Evolutionary conservation across 2,113 vertebrate species (phyloP), one percentile per base, ranked within the genome.

Genomic region (Nibea coibor): DNA sequence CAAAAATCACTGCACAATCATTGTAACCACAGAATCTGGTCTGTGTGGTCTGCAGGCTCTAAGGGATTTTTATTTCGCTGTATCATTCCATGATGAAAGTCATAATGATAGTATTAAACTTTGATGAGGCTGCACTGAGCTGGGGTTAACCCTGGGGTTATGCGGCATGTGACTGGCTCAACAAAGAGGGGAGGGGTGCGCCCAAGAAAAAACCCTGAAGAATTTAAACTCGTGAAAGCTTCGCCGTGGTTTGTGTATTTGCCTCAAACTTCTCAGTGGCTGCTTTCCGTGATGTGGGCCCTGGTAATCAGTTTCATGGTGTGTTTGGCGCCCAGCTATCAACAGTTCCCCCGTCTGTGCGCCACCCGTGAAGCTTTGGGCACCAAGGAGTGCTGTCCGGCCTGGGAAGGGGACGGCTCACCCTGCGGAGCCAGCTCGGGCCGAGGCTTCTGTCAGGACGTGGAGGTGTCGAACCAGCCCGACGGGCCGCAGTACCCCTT

Each of bases 401-500:
- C 48, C 1, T 94, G 92, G 93, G 90, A 84, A 0, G 91, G 91
- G 7, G 93, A 94, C 45, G 86, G 88, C 22, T 92, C 93, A 14
- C 43, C 89, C 45, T 94, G 93, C 45, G 92, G 93, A 20, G 93
- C 94, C 78, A 91, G 88, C 45, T 97, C 96, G 0, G 90, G 95
- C 1, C 93, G 98, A 75, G 98, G 98, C 0, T 95, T 85, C 58
- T 99, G 98, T 39, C 90, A 92, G 81, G 91, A 96, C 0, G 91
- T 97, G 8, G 63, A 87, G 43, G 90, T 97, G 2, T 91, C 96
- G 5, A 89, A 75, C 0, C 94, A 91, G 17, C 94, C 96, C 0
- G 65, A 95, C 3, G 97, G 97, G 6, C 95, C 96, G 0, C 97
- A 98, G 72, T 99, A 96, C 80, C 97, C 97, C 57, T 98, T 98